Base-by-base conservation (phyloP, 2,888 invertebrate genomes). In the Drosophila affinis region DNA sequence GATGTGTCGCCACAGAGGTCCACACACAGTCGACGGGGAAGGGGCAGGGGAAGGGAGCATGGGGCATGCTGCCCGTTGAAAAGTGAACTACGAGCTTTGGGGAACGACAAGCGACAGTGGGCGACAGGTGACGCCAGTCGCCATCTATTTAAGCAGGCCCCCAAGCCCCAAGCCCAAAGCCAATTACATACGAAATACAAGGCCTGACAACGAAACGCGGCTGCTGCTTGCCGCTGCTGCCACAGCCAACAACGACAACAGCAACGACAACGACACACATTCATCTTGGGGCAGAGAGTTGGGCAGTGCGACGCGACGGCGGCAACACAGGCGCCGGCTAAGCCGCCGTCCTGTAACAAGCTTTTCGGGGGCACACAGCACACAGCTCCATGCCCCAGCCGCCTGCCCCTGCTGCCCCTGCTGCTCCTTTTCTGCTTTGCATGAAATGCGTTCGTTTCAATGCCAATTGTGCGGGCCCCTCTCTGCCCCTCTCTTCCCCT, bases 171-270 rank as follows among this genome's bases (percentile, higher is more conserved):
- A 72, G 72, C 70, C 53, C 56, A 75, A 68, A 83, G 83, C 83
- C 83, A 84, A 84, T 84, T 84, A 84, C 83, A 84, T 84, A 82
- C 87, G 82, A 84, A 84, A 84, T 85, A 84, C 83, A 84, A 82
- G 83, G 59, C 72, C 84, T 81, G 81, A 81, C 84, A 80, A 81
- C 62, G 56, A 63, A 63, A 7, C 7, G 39, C 14, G 6, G 39
- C 39, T 63, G 75, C 72, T 39, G 32, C 44, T 47, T 14, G 14
- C 6, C 2, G 39, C 34, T 55, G 10, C 61, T 32, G 32, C 32
- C 3, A 3, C 7, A 21, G 21, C 21, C 34, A 12, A 12, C 9
- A 72, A 72, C 79, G 85, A 82, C 12, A 12, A 4, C 9, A 27
- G 44, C 52, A 27, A 55, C 32, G 64, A 76, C 81, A 72, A 72